Evolutionary conservation across 2,113 vertebrate genomes (phyloP).

Genomic region (Tympanuchus pallidicinctus): DNA sequence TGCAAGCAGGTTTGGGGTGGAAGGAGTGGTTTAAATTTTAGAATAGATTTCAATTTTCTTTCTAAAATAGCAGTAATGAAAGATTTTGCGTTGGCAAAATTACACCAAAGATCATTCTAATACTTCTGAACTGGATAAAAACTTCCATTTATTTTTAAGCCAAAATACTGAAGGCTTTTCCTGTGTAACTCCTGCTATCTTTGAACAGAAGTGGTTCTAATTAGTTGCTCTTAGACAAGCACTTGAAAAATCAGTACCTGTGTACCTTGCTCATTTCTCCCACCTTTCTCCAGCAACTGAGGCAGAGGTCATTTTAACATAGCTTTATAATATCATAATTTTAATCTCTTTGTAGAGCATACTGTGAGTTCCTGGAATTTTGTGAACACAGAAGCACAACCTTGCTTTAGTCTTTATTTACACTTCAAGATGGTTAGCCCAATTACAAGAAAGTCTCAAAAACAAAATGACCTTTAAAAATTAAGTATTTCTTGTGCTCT

Average conservation of each 20-base stretch:
- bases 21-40: neutral
- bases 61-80: neutral
- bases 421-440: constrained; percentile 13
- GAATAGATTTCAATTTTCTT: neutral
- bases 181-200: neutral
- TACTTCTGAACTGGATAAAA: neutral
- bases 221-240: constrained; percentile 21
- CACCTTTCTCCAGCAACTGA: constrained; percentile 3
- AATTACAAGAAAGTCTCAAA: constrained; percentile 31
- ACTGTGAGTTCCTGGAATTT: neutral
- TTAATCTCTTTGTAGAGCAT: constrained; percentile 10
- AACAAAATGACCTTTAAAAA: constrained; percentile 37
- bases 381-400: constrained; percentile 24
- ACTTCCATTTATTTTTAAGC: neutral
- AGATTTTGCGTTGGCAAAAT: neutral
- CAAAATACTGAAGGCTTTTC: neutral
- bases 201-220: constrained; percentile 26
- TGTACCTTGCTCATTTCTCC: neutral
- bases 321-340: neutral
- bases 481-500: constrained; percentile 41
- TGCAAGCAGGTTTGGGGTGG: neutral
- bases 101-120: neutral
- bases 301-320: constrained; percentile 5
- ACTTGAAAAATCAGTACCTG: constrained; percentile 28
- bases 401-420: constrained; percentile 56